Conservation (phyloP, 92 coral and sea anemone species). For the Hydrozoanthus gracilis region DNA sequence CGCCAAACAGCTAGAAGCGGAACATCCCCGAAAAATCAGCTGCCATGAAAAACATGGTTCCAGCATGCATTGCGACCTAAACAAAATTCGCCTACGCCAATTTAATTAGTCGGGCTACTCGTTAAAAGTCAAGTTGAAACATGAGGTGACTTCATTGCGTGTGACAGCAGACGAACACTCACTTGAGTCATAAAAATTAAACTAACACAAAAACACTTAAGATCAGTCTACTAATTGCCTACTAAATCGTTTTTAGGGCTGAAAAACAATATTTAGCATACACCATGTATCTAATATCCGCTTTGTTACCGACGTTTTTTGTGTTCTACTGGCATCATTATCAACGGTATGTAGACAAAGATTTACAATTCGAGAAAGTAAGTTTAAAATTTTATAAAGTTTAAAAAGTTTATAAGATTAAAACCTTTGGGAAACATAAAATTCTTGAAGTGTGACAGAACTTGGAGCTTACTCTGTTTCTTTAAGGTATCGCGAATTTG, state of each 20-base stretch:
- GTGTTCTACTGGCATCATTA: no score
- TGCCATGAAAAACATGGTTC: neutral
- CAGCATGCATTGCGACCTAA: constrained; percentile 11
- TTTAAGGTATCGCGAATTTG: neutral
- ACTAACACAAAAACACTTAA: no score
- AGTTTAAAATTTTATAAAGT: neutral
- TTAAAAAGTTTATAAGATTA: neutral
- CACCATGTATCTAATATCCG: no score
- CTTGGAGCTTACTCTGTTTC: neutral
- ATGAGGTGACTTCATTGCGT: no score
- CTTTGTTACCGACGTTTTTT: no score
- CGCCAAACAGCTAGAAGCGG: constrained; percentile 30
- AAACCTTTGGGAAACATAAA: neutral
- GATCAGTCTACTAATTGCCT: no score
- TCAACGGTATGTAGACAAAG: neutral
- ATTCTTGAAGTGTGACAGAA: neutral
- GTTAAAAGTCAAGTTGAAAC: no score
- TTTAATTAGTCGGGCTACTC: neutral
- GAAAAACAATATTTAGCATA: no score
- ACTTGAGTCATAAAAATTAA: no score
- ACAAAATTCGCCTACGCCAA: no score
- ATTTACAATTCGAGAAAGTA: neutral
- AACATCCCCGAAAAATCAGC: neutral
- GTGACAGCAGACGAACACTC: no score
- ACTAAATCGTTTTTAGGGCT: no score